phyloP scores from a whole-genome alignment of 2,888 invertebrate genomes.

The Azorinus chamasolen region DNA sequence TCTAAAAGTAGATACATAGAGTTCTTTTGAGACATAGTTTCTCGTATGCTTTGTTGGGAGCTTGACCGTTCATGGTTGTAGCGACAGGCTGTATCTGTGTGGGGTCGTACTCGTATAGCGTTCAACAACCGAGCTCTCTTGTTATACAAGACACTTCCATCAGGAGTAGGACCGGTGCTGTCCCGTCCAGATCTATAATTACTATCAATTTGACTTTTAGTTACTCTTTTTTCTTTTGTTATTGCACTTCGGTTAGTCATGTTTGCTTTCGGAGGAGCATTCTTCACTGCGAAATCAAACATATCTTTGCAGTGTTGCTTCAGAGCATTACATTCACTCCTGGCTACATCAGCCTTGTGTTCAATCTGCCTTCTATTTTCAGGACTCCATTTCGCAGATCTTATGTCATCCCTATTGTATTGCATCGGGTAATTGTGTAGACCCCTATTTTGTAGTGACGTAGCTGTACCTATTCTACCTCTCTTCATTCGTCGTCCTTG shows the following conservation, averaged over 20 bases:
- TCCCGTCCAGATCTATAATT: no score
- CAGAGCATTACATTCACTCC: slow-evolving; percentile 67
- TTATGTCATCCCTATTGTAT: slow-evolving; percentile 60
- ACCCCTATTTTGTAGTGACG: slow-evolving; percentile 71
- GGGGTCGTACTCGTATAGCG: slow-evolving; percentile 68
- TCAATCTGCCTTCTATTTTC: slow-evolving; percentile 43
- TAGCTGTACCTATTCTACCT: slow-evolving; percentile 24
- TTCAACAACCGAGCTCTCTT: slow-evolving; percentile 66
- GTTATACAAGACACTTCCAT: slow-evolving; percentile 72
- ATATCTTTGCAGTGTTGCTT: slow-evolving; percentile 70
- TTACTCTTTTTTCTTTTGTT: not conserved
- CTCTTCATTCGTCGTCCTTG: no score
- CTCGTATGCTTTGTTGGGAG: slow-evolving; percentile 47
- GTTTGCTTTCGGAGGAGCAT: slow-evolving; percentile 12
- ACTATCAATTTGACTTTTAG: not conserved
- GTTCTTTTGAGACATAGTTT: slow-evolving; percentile 70
- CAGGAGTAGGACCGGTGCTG: slow-evolving; percentile 65
- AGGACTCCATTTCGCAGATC: slow-evolving; percentile 59
- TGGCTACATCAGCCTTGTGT: slow-evolving; percentile 43
- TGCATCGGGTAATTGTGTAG: slow-evolving; percentile 76
- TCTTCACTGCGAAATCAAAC: slow-evolving; percentile 70
- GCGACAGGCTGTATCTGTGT: slow-evolving; percentile 61
- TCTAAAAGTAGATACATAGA: slow-evolving; percentile 61
- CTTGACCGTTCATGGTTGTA: slow-evolving; percentile 65
- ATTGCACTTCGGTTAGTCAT: no score